These are phyloP conservation scores for Chrysogorgia sp. DNA, from an alignment of 92 coral and sea anemone species.

Conservation along the genomic window DNA sequence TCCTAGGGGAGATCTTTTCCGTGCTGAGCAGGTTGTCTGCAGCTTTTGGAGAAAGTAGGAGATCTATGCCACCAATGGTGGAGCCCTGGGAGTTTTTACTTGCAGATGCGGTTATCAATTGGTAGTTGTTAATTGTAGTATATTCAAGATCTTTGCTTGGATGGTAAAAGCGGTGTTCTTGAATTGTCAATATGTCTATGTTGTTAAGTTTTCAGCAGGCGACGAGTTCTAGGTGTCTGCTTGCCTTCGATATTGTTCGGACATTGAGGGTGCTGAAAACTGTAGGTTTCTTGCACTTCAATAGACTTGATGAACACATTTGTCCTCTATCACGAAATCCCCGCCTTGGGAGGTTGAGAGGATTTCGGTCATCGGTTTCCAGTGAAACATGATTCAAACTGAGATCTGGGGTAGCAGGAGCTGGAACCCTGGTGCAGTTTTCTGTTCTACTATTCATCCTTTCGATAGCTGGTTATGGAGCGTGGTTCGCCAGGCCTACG, in stretches of 20 bases:
- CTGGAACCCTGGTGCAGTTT: neutral
- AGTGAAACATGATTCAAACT: neutral
- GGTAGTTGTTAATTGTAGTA: no score
- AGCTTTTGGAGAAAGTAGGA: conserved; percentile 28
- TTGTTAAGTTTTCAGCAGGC: conserved; percentile 18
- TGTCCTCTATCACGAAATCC: conserved; percentile 20
- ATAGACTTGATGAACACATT: conserved; percentile 6
- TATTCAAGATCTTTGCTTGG: no score
- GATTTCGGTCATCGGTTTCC: neutral
- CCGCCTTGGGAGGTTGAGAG: conserved; percentile 17
- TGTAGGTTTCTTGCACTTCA: conserved; percentile 32
- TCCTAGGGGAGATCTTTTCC: no score
- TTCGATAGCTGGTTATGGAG: neutral
- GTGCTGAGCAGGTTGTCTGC: no score
- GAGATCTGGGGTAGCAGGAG: neutral
- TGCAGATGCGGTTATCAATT: no score
- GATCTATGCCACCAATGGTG: conserved; percentile 26
- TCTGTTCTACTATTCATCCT: neutral
- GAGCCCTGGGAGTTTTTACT: conserved; percentile 27
- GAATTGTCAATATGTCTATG: no score
- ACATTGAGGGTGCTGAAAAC: conserved; percentile 43
- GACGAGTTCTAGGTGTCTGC: conserved; percentile 31
- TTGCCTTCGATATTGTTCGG: conserved; percentile 20
- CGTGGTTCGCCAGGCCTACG: conserved; percentile 2
- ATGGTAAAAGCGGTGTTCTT: no score